Percentiles rank a stretch among this genome's conserved stretches.
These are phyloP conservation scores for Prionace glauca DNA, from an alignment of 2,797 vertebrate genomes.

Conservation along the genomic window DNA sequence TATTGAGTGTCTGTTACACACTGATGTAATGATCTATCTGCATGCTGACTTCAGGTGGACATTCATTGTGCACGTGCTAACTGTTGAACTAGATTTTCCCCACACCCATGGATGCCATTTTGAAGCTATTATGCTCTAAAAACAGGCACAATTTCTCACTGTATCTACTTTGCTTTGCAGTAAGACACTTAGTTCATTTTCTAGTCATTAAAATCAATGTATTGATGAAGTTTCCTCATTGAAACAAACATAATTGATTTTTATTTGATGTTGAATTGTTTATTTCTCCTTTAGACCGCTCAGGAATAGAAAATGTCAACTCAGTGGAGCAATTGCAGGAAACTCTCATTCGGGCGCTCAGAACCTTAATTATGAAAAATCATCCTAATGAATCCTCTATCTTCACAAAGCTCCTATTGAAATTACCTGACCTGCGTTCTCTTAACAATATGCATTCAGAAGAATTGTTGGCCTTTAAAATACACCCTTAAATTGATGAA, in stretches of 20 bases:
- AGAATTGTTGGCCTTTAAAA: constrained; percentile 94
- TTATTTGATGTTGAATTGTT: background rate
- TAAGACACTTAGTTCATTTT: background rate
- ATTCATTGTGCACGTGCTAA: background rate
- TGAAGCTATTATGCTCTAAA: background rate
- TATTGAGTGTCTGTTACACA: too few relatives aligned
- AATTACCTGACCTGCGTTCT: constrained; percentile 90
- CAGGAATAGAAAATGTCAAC: constrained; percentile 84
- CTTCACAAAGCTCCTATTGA: constrained; percentile 95
- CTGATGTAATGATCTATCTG: too few relatives aligned
- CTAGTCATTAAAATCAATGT: background rate
- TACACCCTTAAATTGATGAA: constrained; percentile 66
- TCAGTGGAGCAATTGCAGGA: constrained; percentile 91
- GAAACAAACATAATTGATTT: background rate
- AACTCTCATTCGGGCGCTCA: constrained; percentile 83
- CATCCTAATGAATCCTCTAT: constrained; percentile 82
- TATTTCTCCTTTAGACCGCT: constrained; percentile 69
- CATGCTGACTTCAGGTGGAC: too few relatives aligned
- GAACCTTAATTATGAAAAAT: constrained; percentile 89
- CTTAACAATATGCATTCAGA: constrained; percentile 99
- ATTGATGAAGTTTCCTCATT: background rate
- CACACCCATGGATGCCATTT: background rate
- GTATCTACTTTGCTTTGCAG: background rate
- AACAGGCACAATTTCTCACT: background rate
- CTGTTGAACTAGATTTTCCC: background rate